Percentiles rank a stretch among this genome's conserved stretches.
phyloP scores from a whole-genome alignment of 2,113 vertebrate genomes.

The Antechinus stuartii region DNA sequence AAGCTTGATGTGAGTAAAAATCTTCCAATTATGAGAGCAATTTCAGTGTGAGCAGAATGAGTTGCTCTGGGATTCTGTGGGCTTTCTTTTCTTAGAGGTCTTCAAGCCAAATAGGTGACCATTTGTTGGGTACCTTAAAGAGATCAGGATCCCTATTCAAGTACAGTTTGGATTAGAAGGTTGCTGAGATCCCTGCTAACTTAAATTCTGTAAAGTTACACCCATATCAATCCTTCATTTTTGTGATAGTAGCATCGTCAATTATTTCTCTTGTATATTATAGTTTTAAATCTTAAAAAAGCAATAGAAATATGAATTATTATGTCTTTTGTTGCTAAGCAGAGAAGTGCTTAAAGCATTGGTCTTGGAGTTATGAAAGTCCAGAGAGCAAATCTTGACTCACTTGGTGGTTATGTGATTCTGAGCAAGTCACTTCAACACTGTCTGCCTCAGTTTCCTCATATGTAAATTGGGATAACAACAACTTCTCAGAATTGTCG shows the following conservation, averaged over 20 bases:
- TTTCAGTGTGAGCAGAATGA: neutral
- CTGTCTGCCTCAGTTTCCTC: neutral
- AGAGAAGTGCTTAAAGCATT: neutral
- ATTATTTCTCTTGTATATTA: neutral
- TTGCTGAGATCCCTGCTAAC: neutral
- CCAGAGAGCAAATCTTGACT: neutral
- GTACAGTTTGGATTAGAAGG: neutral
- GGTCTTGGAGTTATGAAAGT: neutral
- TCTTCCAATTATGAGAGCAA: neutral
- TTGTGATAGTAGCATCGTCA: neutral
- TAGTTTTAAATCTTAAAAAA: neutral
- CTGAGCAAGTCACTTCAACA: neutral
- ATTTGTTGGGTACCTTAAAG: neutral
- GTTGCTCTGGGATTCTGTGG: neutral
- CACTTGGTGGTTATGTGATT: neutral
- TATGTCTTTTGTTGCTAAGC: neutral
- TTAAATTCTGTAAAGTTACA: neutral
- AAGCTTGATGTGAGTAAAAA: neutral
- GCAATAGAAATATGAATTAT: neutral
- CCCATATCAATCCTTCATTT: neutral
- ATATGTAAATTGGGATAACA: neutral
- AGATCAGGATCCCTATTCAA: neutral
- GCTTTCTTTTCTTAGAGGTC: neutral
- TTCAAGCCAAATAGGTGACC: neutral
- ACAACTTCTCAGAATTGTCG: neutral